These are phyloP conservation scores for Poliocrania exsul DNA, from an alignment of 2,797 vertebrate genomes.

Conservation along the genomic window DNA sequence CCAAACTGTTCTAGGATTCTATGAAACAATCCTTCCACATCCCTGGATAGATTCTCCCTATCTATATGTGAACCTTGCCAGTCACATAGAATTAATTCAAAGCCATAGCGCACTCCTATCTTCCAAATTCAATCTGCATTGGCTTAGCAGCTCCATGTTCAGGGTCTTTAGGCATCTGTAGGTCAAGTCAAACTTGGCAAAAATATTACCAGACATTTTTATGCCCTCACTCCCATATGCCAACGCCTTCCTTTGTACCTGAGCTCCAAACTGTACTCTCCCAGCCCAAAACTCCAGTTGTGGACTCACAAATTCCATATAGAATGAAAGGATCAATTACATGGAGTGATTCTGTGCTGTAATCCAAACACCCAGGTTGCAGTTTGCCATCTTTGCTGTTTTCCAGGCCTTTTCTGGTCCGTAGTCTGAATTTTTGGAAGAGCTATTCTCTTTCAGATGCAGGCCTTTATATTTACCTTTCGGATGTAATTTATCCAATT, in stretches of 20 bases:
- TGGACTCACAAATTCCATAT: background rate
- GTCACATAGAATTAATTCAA: background rate
- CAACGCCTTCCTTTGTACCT: background rate
- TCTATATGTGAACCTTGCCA: background rate
- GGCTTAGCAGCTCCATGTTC: background rate
- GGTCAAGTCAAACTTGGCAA: background rate
- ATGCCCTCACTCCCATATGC: accelerated
- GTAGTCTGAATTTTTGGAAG: background rate
- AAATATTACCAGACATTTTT: background rate
- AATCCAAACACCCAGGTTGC: background rate
- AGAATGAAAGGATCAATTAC: background rate
- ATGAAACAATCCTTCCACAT: background rate
- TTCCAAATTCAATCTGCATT: background rate
- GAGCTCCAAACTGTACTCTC: background rate
- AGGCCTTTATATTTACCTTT: background rate
- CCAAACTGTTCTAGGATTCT: background rate
- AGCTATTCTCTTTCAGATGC: background rate
- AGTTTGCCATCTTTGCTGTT: background rate
- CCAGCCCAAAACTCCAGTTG: background rate
- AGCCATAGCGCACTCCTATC: accelerated
- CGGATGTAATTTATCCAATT: background rate
- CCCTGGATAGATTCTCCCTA: background rate
- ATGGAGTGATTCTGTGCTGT: background rate
- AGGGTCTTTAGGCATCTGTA: background rate
- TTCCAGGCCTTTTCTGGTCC: background rate